Conservation (phyloP, 2,888 invertebrate genomes). For the Tenodera sinensis region DNA sequence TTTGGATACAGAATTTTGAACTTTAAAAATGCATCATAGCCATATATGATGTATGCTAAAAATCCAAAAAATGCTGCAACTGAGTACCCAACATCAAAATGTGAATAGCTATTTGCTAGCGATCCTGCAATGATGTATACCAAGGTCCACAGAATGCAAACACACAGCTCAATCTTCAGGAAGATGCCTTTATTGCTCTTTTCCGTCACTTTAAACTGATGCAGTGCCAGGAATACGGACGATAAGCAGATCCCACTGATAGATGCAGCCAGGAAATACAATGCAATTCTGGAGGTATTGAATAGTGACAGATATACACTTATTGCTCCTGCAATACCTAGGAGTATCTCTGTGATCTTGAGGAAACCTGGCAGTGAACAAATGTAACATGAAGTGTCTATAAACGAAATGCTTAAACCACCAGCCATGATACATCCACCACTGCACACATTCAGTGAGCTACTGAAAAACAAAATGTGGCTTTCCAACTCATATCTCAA, state of each 20-base stretch:
- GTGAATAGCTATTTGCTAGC: background rate
- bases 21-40: slow-evolving; percentile 3
- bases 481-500: background rate
- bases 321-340: background rate
- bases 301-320: background rate
- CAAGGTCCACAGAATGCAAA: background rate
- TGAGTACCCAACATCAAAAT: background rate
- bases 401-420: background rate
- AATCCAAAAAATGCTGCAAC: background rate
- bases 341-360: background rate
- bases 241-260: background rate
- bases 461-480: background rate
- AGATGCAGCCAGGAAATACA: background rate
- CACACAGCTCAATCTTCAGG: background rate
- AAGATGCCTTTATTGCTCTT: background rate
- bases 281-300: background rate
- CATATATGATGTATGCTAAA: background rate
- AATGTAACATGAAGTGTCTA: background rate
- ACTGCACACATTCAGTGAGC: background rate
- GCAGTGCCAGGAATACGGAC: background rate
- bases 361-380: background rate
- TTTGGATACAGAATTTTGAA: background rate
- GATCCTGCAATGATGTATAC: background rate
- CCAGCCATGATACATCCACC: background rate
- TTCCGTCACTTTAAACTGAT: background rate